Evolutionary conservation across 2,113 vertebrate species (phyloP).

Genomic region (Onychostoma macrolepis): DNA sequence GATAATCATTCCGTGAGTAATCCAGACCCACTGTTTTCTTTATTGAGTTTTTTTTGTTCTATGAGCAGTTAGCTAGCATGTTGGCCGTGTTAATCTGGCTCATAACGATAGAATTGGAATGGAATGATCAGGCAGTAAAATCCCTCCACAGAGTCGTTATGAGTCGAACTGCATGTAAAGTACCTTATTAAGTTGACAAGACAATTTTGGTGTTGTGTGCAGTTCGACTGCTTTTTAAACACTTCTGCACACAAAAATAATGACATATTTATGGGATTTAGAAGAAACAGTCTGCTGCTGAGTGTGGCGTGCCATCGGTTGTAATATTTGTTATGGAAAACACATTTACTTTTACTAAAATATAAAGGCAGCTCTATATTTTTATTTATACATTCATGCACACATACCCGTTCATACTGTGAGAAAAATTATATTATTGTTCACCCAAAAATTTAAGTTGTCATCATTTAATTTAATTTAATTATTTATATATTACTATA

Average conservation of each 20-base stretch:
- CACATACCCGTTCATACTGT: neutral
- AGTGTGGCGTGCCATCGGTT: neutral
- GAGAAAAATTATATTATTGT: neutral
- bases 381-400: neutral
- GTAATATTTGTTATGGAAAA: neutral
- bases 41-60: neutral
- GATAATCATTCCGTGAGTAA: neutral
- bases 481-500: too few species aligned
- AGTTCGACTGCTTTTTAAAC: slow-evolving; percentile 50
- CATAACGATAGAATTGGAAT: slow-evolving; percentile 32
- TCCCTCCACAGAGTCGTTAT: slow-evolving; percentile 4
- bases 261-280: slow-evolving; percentile 26
- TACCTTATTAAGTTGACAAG: slow-evolving; percentile 46
- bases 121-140: slow-evolving; percentile 16
- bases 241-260: slow-evolving; percentile 37
- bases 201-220: slow-evolving; percentile 40
- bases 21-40: neutral
- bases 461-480: too few species aligned
- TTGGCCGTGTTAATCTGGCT: neutral
- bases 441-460: neutral
- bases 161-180: slow-evolving; percentile 43
- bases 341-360: neutral
- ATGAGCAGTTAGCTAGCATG: neutral
- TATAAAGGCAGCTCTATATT: neutral
- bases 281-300: neutral